Conservation (phyloP, 1,140 invertebrate species). For the Homalodisca vitripennis region DNA sequence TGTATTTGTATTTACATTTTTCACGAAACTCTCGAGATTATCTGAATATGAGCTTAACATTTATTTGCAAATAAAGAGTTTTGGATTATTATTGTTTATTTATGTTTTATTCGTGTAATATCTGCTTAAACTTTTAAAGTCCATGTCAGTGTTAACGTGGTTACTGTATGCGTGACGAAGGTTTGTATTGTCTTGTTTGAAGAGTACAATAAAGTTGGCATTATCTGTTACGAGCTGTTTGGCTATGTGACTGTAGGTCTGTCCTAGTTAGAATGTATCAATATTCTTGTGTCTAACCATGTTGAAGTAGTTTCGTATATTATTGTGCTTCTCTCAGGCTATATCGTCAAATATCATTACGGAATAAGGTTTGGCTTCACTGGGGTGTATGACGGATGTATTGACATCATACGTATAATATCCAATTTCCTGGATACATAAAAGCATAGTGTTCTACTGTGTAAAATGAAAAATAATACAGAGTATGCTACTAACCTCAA, state of each 20-base stretch:
- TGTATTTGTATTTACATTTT: too few relatives aligned
- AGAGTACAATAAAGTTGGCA: conserved; percentile 47
- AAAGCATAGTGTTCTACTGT: too few relatives aligned
- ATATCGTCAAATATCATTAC: conserved; percentile 49
- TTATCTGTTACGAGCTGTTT: conserved; percentile 51
- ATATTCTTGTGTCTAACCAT: conserved; percentile 47
- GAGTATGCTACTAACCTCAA: too few relatives aligned
- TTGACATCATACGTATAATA: conserved; percentile 43
- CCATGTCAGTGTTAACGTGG: conserved; percentile 47
- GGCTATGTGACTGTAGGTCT: conserved; percentile 47
- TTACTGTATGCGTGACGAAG: conserved; percentile 49
- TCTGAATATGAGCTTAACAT: too few relatives aligned
- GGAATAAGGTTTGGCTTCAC: conserved; percentile 42
- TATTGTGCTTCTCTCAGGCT: conserved; percentile 46
- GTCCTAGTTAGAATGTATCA: conserved; percentile 46
- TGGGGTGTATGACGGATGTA: conserved; percentile 40
- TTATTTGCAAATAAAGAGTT: too few relatives aligned
- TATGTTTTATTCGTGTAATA: too few relatives aligned
- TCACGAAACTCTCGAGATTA: too few relatives aligned
- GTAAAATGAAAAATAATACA: too few relatives aligned
- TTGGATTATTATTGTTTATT: too few relatives aligned
- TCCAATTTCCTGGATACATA: conserved; percentile 38
- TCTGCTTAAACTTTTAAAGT: conserved; percentile 36
- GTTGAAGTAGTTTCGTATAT: conserved; percentile 46
- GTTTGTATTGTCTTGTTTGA: conserved; percentile 50